Evolutionary conservation across 2,888 invertebrate genomes (phyloP).

Genomic region (Ormia ochracea): DNA sequence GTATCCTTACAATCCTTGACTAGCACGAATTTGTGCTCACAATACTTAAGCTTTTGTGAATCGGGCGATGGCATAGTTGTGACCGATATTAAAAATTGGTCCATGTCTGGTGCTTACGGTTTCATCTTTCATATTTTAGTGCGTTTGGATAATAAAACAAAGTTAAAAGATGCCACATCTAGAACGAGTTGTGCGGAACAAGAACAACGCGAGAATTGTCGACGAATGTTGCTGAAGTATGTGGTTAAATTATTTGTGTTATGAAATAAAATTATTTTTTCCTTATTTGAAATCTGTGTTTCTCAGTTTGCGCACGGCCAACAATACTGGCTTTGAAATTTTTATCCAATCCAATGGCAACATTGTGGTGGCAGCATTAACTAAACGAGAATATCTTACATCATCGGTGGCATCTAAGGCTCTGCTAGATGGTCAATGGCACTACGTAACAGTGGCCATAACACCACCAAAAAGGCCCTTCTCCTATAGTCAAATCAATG

Average conservation of each 20-base stretch:
- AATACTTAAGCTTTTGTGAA: slow-evolving; percentile 78
- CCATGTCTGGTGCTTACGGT: slow-evolving; percentile 79
- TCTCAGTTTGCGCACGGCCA: slow-evolving; percentile 78
- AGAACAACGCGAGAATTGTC: slow-evolving; percentile 66
- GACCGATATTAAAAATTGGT: slow-evolving; percentile 79
- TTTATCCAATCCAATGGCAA: slow-evolving; percentile 79
- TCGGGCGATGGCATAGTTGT: slow-evolving; percentile 78
- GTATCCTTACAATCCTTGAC: slow-evolving; percentile 74
- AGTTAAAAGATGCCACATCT: slow-evolving; percentile 56
- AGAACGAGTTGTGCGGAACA: slow-evolving; percentile 37
- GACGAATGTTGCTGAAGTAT: slow-evolving; percentile 77
- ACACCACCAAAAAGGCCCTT: slow-evolving; percentile 79
- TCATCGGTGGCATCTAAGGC: slow-evolving; percentile 77
- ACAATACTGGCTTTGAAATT: slow-evolving; percentile 80
- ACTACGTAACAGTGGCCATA: slow-evolving; percentile 78
- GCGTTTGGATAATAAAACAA: slow-evolving; percentile 75
- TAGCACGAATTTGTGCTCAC: slow-evolving; percentile 76
- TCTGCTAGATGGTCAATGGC: slow-evolving; percentile 78
- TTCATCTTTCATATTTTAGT: slow-evolving; percentile 80
- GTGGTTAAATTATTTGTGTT: not conserved
- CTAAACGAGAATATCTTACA: slow-evolving; percentile 80
- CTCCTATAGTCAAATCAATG: slow-evolving; percentile 79
- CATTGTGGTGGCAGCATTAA: slow-evolving; percentile 79
- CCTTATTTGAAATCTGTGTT: not conserved
- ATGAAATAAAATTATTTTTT: not conserved